Conservation (phyloP, 2,888 invertebrate species). For the Adelognathus sp. region DNA sequence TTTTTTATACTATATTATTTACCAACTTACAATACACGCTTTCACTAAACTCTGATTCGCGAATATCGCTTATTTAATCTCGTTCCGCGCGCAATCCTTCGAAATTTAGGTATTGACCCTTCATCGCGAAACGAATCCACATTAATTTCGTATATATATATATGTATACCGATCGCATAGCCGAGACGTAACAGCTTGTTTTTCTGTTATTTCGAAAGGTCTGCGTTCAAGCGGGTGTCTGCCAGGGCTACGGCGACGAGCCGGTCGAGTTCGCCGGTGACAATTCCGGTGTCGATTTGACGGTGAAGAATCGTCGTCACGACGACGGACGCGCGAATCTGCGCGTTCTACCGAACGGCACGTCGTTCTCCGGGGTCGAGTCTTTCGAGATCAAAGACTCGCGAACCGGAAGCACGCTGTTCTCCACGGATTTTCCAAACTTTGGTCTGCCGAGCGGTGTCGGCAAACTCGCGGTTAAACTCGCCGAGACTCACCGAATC, state of each 20-base stretch:
- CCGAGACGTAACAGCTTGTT: too few species aligned
- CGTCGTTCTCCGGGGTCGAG: slow-evolving; percentile 86
- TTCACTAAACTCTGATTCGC: too few species aligned
- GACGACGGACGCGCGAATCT: slow-evolving; percentile 69
- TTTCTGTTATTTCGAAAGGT: slow-evolving; percentile 69
- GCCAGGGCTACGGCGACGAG: slow-evolving; percentile 79
- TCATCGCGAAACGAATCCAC: too few species aligned
- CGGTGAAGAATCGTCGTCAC: slow-evolving; percentile 72
- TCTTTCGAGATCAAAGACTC: slow-evolving; percentile 88
- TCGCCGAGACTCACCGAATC: slow-evolving; percentile 88
- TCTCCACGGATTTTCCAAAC: slow-evolving; percentile 89
- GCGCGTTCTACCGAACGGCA: slow-evolving; percentile 85
- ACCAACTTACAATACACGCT: too few species aligned
- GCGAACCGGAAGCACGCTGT: slow-evolving; percentile 85
- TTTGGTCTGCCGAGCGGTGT: slow-evolving; percentile 88
- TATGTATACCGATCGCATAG: too few species aligned
- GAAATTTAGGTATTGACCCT: too few species aligned
- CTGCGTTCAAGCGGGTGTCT: slow-evolving; percentile 78
- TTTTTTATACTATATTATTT: too few species aligned
- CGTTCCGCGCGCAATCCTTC: too few species aligned
- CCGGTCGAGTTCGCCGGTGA: slow-evolving; percentile 80
- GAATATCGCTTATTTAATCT: too few species aligned
- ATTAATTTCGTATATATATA: too few species aligned
- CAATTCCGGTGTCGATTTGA: slow-evolving; percentile 76
- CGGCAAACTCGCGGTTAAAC: slow-evolving; percentile 85